These are phyloP conservation scores for Zeus faber DNA, from an alignment of 2,113 vertebrate species.

Conservation along the genomic window DNA sequence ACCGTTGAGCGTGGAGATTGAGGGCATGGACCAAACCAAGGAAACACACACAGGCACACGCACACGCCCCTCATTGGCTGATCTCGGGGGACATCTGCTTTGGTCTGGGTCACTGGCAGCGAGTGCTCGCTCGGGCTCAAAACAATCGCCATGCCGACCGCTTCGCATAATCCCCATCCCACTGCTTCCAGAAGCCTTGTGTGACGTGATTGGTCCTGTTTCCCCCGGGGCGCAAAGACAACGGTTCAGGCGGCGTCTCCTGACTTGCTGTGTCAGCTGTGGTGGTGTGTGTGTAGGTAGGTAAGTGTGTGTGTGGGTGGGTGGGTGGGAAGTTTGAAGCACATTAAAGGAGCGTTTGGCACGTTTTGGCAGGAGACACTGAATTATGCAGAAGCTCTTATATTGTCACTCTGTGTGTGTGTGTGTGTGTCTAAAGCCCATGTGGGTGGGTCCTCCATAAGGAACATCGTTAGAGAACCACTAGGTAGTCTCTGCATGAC, in stretches of 20 bases:
- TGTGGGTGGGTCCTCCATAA: conserved; percentile 15
- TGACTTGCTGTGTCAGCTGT: conserved; percentile 60
- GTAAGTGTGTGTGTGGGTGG: conserved; percentile 32
- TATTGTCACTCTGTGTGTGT: conserved; percentile 34
- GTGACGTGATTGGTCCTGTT: conserved; percentile 52
- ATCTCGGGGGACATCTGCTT: conserved; percentile 67
- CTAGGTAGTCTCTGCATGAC: too few species aligned
- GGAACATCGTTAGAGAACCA: background rate
- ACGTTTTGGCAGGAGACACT: conserved; percentile 57
- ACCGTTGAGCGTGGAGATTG: conserved; percentile 44
- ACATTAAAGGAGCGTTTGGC: conserved; percentile 59
- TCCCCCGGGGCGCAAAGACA: conserved; percentile 51
- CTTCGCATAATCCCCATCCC: conserved; percentile 51
- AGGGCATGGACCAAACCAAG: conserved; percentile 52
- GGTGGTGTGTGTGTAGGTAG: background rate
- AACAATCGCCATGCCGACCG: conserved; percentile 62
- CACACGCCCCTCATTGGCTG: conserved; percentile 25
- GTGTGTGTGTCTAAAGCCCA: conserved; percentile 8
- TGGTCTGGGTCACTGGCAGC: conserved; percentile 63
- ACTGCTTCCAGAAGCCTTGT: conserved; percentile 52
- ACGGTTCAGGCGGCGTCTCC: conserved; percentile 52
- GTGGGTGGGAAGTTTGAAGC: conserved; percentile 41
- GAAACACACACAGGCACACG: conserved; percentile 10
- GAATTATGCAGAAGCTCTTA: conserved; percentile 69
- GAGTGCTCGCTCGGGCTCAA: conserved; percentile 51